These are phyloP conservation scores for Macrophya annulata DNA, from an alignment of 2,888 invertebrate species.

Conservation along the genomic window DNA sequence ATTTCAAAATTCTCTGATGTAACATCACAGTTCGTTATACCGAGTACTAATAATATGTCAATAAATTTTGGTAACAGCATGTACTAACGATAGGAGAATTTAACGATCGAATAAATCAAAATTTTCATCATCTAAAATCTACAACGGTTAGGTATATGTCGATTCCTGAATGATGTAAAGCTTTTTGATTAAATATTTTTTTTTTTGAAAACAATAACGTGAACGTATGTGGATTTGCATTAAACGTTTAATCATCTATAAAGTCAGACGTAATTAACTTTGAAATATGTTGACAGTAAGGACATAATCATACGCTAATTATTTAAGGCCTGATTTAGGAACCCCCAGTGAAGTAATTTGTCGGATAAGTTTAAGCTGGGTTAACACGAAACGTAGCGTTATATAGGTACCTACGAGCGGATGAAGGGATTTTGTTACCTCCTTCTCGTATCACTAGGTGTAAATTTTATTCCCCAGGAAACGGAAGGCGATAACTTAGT, in stretches of 20 bases:
- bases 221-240: not conserved
- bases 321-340: conserved; percentile 8
- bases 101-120: not conserved
- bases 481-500: conserved; percentile 39
- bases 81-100: not conserved
- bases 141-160: not conserved
- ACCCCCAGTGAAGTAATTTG: not conserved
- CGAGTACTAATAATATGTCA: not conserved
- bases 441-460: not conserved
- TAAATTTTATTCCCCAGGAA: conserved; percentile 36
- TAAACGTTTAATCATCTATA: not conserved
- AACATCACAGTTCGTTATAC: not conserved
- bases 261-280: not conserved
- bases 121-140: not conserved
- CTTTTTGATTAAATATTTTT: no score
- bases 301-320: conserved; percentile 20
- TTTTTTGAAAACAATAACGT: not conserved
- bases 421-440: not conserved
- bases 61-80: not conserved
- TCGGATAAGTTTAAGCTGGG: conserved; percentile 23
- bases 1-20: not conserved
- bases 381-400: not conserved
- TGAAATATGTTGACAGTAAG: conserved; percentile 5
- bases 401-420: not conserved
- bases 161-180: not conserved